These are phyloP conservation scores for Temnopleurus reevesii DNA, from an alignment of 53 echinoderm and acorn worm genomes.

Conservation along the genomic window DNA sequence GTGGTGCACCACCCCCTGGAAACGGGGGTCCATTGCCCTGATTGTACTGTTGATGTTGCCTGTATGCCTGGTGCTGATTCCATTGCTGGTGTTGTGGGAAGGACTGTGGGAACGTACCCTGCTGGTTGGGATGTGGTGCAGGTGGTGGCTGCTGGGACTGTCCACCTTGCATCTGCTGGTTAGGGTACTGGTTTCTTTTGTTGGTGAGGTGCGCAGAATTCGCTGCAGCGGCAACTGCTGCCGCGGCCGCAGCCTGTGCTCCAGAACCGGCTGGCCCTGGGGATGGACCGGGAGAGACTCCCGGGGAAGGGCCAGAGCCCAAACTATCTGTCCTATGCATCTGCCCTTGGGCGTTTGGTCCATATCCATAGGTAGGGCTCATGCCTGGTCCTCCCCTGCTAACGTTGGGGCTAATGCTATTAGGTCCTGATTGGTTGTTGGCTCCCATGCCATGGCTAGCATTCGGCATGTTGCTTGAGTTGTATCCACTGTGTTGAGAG, in stretches of 20 bases:
- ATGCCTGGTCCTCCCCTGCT: constrained; percentile 67
- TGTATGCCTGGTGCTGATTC: constrained; percentile 18
- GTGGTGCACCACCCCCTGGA: constrained; percentile 16
- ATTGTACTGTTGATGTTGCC: constrained; percentile 42
- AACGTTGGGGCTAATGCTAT: constrained; percentile 60
- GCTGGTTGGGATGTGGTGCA: constrained; percentile 66
- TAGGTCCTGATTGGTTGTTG: constrained; percentile 56
- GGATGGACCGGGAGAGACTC: constrained; percentile 48
- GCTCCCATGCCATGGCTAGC: constrained; percentile 64
- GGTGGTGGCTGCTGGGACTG: constrained; percentile 45
- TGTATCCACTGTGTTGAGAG: constrained; percentile 87
- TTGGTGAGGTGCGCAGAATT: constrained; percentile 63
- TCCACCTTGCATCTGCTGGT: constrained; percentile 58
- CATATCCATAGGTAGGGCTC: constrained; percentile 60
- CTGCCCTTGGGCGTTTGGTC: constrained; percentile 60
- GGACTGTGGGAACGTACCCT: constrained; percentile 62
- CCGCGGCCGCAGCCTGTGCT: constrained; percentile 70
- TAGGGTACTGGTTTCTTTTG: constrained; percentile 56
- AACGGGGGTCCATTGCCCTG: constrained; percentile 54
- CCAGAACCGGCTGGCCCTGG: constrained; percentile 46
- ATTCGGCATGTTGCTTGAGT: constrained; percentile 83
- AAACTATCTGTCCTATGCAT: constrained; percentile 74
- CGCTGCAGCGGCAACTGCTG: constrained; percentile 83
- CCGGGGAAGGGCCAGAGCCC: constrained; percentile 55
- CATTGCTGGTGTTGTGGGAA: constrained; percentile 58